A percentile compares a stretch with the other conserved stretches of the same genome.
These are phyloP conservation scores for Manis javanica DNA, from an alignment of 2,797 vertebrate species.

Conservation along the genomic window DNA sequence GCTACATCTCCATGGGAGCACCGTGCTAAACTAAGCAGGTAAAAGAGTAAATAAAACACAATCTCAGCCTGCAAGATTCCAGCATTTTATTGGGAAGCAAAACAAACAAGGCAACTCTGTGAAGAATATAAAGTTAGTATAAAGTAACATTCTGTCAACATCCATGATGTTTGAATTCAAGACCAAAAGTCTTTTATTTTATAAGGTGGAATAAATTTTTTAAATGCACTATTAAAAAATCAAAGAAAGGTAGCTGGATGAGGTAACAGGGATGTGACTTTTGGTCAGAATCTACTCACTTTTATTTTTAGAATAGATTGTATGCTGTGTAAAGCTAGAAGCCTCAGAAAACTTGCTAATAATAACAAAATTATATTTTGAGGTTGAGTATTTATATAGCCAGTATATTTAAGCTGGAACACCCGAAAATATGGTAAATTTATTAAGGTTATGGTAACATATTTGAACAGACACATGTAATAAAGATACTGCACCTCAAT, in stretches of 20 bases:
- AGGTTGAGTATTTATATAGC: background rate
- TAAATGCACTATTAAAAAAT: background rate
- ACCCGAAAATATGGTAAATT: background rate
- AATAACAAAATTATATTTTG: background rate
- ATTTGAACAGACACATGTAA: background rate
- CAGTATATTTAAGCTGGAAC: background rate
- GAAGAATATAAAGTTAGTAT: background rate
- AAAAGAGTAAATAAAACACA: background rate
- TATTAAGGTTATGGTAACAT: background rate
- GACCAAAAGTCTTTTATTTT: background rate
- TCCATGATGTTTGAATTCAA: no score
- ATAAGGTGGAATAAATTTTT: background rate
- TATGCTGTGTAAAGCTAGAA: background rate
- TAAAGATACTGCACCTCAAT: background rate
- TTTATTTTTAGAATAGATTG: background rate
- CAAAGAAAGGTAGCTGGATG: background rate
- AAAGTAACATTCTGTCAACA: background rate
- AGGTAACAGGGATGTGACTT: background rate
- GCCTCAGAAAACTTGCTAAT: background rate
- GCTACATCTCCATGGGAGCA: background rate
- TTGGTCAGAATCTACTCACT: background rate
- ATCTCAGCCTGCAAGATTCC: accelerated
- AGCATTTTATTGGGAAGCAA: background rate
- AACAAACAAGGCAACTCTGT: background rate
- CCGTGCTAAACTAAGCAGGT: background rate